Evolutionary conservation across 2,888 invertebrate species (phyloP), one percentile per base, ranked within the genome.

Genomic region (Lasioglossum marginatum): DNA sequence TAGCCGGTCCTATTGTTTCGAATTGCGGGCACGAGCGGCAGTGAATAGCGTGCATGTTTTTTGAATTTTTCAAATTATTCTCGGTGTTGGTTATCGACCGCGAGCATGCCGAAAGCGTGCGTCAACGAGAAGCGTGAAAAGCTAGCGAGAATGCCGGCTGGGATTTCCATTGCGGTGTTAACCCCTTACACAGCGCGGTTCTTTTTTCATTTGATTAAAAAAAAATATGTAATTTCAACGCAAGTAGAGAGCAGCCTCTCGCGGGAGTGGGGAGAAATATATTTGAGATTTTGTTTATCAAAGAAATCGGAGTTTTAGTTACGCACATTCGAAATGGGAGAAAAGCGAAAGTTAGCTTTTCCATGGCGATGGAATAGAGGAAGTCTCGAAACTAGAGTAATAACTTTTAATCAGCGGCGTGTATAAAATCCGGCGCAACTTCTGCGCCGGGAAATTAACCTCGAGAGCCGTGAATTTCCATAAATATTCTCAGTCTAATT

Each of bases 51-150:
- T 23, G 37, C 12, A 40, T 68, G 77, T 63, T 45, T 72, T 71
- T 2, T 27, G 78, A 78, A 81, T 81, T 63, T 48, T 27, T 43
- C n/a, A 37, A 78, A 71, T 78, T 72, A 37, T 75, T 27, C 70
- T 27, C 75, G 40, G 48, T n/a, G 52, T 52, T 74, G n/a, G 34
- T 68, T 68, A 68, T 68, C 68, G 66, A 66, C 31, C 66, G 66
- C 34, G 19, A 4, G 31, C 66, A 34, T 19, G 66, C 66, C 66
- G 66, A 66, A 34, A 31, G 34, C 34, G 19, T 34, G 66, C 66
- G 34, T 8, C 66, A 66, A 66, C 66, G 66, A 19, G 8, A 66
- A 34, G 34, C 34, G 31, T 66, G 66, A 31, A 34, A 66, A 66
- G 16, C 66, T 66, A 19, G 31, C 34, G 66, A 31, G 34, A 66